These are phyloP conservation scores for Nibea albiflora DNA, from an alignment of 2,113 vertebrate genomes.

Conservation along the genomic window DNA sequence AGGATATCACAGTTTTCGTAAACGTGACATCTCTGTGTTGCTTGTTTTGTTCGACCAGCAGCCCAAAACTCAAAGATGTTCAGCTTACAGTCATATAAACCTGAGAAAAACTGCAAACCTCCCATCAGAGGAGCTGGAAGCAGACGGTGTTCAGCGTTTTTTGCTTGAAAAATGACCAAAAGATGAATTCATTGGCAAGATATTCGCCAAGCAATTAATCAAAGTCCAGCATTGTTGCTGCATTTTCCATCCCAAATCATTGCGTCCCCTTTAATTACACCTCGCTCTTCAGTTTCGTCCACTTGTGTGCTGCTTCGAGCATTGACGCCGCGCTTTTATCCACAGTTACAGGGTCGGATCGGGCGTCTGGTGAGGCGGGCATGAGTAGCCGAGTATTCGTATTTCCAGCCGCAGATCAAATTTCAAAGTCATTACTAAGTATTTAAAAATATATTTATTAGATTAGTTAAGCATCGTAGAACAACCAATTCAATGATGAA, in stretches of 20 bases:
- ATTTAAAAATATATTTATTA: too few species aligned
- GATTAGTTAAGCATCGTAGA: too few species aligned
- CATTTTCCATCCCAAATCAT: neutral
- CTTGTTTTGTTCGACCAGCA: neutral
- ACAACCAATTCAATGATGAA: too few species aligned
- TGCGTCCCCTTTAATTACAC: slow-evolving; percentile 1
- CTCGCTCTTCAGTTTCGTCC: neutral
- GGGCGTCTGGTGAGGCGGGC: too few species aligned
- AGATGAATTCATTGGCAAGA: neutral
- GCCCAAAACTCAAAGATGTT: neutral
- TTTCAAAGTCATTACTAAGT: too few species aligned
- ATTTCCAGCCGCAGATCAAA: too few species aligned
- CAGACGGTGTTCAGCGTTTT: neutral
- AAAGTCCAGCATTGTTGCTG: neutral
- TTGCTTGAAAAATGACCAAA: neutral
- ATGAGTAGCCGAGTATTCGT: too few species aligned
- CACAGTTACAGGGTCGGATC: too few species aligned
- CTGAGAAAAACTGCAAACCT: neutral
- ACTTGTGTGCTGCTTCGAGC: neutral
- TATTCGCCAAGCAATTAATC: neutral
- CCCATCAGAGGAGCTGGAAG: neutral
- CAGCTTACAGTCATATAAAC: neutral
- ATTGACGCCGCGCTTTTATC: too few species aligned
- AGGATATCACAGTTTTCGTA: neutral
- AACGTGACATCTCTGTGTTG: neutral